Evolutionary conservation across 2,888 invertebrate species (phyloP), one percentile per base, ranked within the genome.

Genomic region (Megalurothrips usitatus): DNA sequence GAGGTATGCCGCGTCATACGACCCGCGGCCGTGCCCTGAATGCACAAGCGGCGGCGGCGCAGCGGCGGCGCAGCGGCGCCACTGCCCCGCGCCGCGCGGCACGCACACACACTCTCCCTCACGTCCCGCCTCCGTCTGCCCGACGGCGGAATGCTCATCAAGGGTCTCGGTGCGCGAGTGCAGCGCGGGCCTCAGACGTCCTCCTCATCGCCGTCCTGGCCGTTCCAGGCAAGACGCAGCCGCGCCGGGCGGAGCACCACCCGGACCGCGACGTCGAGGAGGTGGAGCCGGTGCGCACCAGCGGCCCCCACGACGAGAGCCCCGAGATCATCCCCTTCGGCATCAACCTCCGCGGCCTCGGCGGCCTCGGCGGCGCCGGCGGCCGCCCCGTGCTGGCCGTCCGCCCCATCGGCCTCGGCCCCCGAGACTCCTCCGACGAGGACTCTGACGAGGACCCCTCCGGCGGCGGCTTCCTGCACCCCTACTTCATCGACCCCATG

Each of bases 201-300:
- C n/a, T n/a, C n/a, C n/a, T n/a, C n/a, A 6, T 43, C 3, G 6
- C 34, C 6, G 34, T 43, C 6, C 34, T 43, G 34, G 34, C 34
- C 6, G 34, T 43, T 43, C 34, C 34, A 43, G 34, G 34, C 34
- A 43, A 6, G 34, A 43, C 34, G 3, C 34, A 43, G 34, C 34
- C 3, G 58, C 58, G 6, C 14, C 58, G 58, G 58, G 19, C 11
- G 58, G 14, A 58, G 58, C 17, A 17, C 19, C 17, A 58, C 58
- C 68, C 68, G 68, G 68, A 75, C 68, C 68, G 68, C 68, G 68
- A 75, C 26, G 68, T 75, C 11, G 68, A 75, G 68, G 68, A 23
- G 68, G 68, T 75, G 68, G 68, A 75, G 68, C 68, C 68, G 26
- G 68, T 75, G 26, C 23, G 26, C 68, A 26, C 23, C 12, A 26